Conservation (phyloP, 1,140 invertebrate species). For the Caenorhabditis inopinata region DNA sequence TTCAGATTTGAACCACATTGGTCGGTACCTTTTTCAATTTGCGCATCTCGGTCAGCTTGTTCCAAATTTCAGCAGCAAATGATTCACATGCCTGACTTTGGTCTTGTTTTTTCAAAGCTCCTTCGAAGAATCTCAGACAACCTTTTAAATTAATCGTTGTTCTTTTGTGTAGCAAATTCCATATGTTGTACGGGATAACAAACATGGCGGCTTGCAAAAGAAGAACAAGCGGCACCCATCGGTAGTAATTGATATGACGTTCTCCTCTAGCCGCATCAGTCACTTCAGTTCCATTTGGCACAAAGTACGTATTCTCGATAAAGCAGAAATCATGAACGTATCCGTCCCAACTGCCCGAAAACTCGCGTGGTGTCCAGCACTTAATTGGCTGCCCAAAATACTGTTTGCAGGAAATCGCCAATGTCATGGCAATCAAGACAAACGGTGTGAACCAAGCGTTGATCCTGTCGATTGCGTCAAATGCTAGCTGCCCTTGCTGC, state of each 20-base stretch:
- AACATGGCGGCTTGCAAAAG: constrained; percentile 43
- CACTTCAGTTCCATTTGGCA: constrained; percentile 33
- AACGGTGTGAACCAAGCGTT: constrained; percentile 37
- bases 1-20: not conserved
- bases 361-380: constrained; percentile 69
- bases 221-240: constrained; percentile 50
- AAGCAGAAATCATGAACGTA: constrained; percentile 51
- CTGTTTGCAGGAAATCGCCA: constrained; percentile 47
- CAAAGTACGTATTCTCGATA: constrained; percentile 53
- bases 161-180: constrained; percentile 57
- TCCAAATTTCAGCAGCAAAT: not conserved
- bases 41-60: constrained; percentile 22
- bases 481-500: constrained; percentile 38
- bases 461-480: constrained; percentile 36
- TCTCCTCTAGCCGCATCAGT: not conserved
- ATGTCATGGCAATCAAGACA: constrained; percentile 6
- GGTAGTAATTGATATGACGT: constrained; percentile 36
- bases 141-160: constrained; percentile 39
- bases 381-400: constrained; percentile 68
- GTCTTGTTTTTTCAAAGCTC: constrained; percentile 26
- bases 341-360: constrained; percentile 54
- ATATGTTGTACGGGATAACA: constrained; percentile 39
- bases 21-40: constrained; percentile 1
- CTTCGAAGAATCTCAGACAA: constrained; percentile 46
- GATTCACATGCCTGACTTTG: not conserved